Evolutionary conservation across 1,140 invertebrate genomes (phyloP), one percentile per base, ranked within the genome.

Genomic region (Drosophila insularis): DNA sequence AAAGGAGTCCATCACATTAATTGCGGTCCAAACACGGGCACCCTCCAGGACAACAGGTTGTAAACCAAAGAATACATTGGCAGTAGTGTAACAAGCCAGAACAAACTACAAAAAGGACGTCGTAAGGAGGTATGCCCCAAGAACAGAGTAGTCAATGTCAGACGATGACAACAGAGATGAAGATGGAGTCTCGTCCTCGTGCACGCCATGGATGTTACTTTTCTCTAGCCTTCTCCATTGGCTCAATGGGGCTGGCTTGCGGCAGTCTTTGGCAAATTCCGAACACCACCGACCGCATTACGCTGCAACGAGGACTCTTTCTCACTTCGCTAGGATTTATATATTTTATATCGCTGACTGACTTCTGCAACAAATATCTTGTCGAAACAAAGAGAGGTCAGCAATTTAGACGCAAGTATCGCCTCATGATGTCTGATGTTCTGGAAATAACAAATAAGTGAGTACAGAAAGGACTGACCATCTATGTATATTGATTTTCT

Each of bases 371-470:
- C 78, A 93, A 93, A 78, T 90, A 94, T 46, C 92, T 93, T 13
- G 87, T 95, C 68, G 93, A 93, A 72, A 95, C 94, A 11, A 90
- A 82, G 43, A 89, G 90, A 4, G 94, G 95, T 2, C 89, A 93
- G 17, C 92, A 93, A 14, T 92, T 95, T 61, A 87, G 94, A 1
- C 93, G 93, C 76, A 94, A 94, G 75, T 95, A 94, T 90, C 92
- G 93, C 35, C 92, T 95, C 2, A 93, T 93, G 72, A 92, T 93
- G 71, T 93, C 93, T 53, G 94, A 95, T 74, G 94, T 95, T 8
- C 91, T 94, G 61, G 95, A 95, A 84, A 95, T 95, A 78, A 94
- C 93, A 60, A 95, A 95, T 92, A 95, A 95, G 95, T 95, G 85
- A 93, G 94, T 93, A 43, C 1, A 37, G 1, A 17, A 21, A 37